These are phyloP conservation scores for Chionomys nivalis DNA, from an alignment of 2,113 vertebrate genomes.

Conservation along the genomic window DNA sequence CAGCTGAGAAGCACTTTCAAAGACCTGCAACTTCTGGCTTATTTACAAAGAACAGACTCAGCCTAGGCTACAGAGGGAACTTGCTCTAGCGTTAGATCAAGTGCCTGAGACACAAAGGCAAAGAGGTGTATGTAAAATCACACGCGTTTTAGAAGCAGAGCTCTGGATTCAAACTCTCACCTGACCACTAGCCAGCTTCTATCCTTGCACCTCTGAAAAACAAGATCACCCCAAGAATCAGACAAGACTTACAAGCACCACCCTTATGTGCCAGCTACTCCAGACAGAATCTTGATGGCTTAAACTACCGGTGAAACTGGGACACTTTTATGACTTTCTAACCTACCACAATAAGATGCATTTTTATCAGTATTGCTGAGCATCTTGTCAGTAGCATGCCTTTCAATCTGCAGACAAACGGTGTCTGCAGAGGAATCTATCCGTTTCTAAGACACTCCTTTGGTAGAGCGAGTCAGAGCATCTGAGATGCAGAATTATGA, in stretches of 20 bases:
- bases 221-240: neutral
- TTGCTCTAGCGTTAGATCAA: neutral
- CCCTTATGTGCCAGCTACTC: neutral
- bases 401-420: neutral
- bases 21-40: neutral
- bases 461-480: accelerated
- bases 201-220: neutral
- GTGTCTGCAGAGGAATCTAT: neutral
- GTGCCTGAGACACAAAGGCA: neutral
- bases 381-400: neutral
- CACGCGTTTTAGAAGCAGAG: neutral
- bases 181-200: neutral
- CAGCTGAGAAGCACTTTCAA: neutral
- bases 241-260: neutral
- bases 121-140: neutral
- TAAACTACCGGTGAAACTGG: neutral
- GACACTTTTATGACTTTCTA: neutral
- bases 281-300: neutral
- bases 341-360: neutral
- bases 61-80: neutral
- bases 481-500: neutral
- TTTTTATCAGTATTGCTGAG: neutral
- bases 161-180: neutral
- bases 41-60: neutral
- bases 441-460: neutral